Base-by-base conservation (phyloP, 2,797 vertebrate species). In the Epinephelus malabaricus region DNA sequence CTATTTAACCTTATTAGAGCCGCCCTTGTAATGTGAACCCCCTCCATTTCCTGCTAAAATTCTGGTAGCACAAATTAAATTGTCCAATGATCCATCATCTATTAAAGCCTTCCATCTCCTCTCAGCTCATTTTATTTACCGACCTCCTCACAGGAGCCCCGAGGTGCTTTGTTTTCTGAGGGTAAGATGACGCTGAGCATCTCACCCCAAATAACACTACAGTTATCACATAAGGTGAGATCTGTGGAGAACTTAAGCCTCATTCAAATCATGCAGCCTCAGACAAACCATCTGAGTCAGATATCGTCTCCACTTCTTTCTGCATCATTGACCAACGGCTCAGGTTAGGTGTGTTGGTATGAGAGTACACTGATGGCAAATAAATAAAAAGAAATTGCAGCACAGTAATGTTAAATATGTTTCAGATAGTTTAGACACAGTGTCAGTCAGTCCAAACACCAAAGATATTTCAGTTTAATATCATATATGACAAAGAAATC, bases 11-110 rank as follows among this genome's bases (percentile, higher is more conserved):
- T 38, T 11, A n/a, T 25, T 7, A 51, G 43, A 73, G 12, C 18
- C 12, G 1, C 43, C n/a, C 54, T 6, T 27, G 47, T 66, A 38
- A 80, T 38, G 3, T 27, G 55, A 75, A 49, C 73, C 40, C 49
- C 56, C 69, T 30, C 27, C 62, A 45, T 75, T 84, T 89, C 68
- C 73, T 82, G 73, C 17, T 46, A 62, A 73, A 43, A 55, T 30
- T 68, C 55, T 64, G 30, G 63, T 2, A 12, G 45, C 51, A 17
- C 72, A 73, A 83, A 85, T 87, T 64, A 10, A 49, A 75, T 79
- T 55, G 47, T 71, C 46, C 74, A 53, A 21, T 50, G 25, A 61
- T 70, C 58, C 59, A 56, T 73, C 79, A 56, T 75, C 59, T 53
- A 30, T 61, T 73, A 54, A 82, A 79, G 18, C 17, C 45, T 51